Evolutionary conservation across 2,113 vertebrate genomes (phyloP).

Genomic region (Bubo bubo): DNA sequence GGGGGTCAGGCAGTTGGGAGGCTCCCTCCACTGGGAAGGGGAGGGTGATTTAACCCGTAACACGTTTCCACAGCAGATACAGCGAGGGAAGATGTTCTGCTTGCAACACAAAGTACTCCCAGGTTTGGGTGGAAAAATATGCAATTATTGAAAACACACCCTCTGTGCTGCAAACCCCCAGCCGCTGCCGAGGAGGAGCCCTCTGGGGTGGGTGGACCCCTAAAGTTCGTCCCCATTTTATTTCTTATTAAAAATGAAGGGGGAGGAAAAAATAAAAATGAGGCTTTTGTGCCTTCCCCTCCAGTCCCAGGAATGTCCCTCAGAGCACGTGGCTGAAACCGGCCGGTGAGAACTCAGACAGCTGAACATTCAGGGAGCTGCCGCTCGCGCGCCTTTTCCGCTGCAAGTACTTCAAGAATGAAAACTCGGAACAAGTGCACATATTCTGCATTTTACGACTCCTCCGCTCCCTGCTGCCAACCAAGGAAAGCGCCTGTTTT

Average conservation of each 20-base stretch:
- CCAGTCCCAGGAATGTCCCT: not conserved
- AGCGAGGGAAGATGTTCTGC: not conserved
- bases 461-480: not conserved
- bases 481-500: not conserved
- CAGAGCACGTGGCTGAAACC: not conserved
- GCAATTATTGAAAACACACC: accelerated
- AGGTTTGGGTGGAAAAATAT: accelerated
- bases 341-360: not conserved
- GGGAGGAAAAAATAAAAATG: not conserved
- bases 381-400: accelerated
- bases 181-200: accelerated
- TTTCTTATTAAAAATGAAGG: not conserved
- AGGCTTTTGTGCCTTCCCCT: not conserved
- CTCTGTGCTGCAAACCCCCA: not conserved
- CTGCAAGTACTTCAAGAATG: not conserved
- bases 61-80: accelerated
- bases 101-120: not conserved
- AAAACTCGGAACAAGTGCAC: not conserved
- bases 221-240: not conserved
- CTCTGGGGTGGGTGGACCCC: not conserved
- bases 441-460: not conserved
- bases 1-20: not conserved
- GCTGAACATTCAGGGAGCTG: not conserved
- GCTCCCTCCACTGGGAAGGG: not conserved
- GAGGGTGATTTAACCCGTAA: not conserved